Evolutionary conservation across 2,888 invertebrate genomes (phyloP).

Genomic region (Lutraria lutraria): DNA sequence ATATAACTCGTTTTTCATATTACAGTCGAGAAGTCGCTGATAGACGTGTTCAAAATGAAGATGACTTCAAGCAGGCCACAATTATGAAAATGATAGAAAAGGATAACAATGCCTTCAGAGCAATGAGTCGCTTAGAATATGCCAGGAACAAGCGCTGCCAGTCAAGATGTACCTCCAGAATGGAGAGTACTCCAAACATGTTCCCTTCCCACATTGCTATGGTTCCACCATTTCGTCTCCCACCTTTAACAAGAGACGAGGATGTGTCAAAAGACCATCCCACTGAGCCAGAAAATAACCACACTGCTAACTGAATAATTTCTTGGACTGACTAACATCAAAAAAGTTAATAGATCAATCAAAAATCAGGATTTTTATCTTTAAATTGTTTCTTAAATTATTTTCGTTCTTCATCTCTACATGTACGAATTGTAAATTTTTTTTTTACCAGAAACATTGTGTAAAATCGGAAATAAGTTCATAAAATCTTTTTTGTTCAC

Average conservation of each 20-base stretch:
- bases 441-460: too few relatives aligned
- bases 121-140: neutral
- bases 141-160: neutral
- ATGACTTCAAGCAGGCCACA: neutral
- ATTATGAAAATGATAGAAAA: neutral
- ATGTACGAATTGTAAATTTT: too few relatives aligned
- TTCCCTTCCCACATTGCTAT: too few relatives aligned
- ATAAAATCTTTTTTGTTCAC: too few relatives aligned
- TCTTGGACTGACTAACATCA: conserved; percentile 9
- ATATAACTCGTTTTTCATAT: neutral
- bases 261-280: too few relatives aligned
- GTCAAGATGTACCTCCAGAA: neutral
- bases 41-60: neutral
- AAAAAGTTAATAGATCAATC: too few relatives aligned
- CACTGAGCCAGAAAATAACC: neutral
- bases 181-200: neutral
- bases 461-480: too few relatives aligned
- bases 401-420: too few relatives aligned
- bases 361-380: too few relatives aligned
- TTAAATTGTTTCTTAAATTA: too few relatives aligned
- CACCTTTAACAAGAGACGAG: neutral
- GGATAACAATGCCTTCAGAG: neutral
- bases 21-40: neutral
- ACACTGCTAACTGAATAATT: neutral
- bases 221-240: too few relatives aligned